Evolutionary conservation across 2,113 vertebrate genomes (phyloP), one percentile per base, ranked within the genome.

Genomic region (Ramphastos sulfuratus): DNA sequence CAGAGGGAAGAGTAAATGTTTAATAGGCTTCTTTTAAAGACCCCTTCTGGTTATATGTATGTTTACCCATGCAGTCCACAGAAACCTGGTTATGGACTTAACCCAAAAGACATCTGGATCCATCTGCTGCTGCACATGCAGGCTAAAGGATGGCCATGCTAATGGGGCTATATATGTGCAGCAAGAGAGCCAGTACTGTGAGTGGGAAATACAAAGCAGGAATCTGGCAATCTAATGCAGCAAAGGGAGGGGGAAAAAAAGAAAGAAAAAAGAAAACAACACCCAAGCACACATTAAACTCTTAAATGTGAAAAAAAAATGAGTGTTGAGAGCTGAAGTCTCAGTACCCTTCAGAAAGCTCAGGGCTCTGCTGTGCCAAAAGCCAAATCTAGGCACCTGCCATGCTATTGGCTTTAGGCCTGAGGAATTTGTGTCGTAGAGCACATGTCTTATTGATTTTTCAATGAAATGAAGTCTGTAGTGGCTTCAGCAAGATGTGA

Each of bases 1-100:
- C 55, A 73, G 84, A 69, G 54, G 78, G 86, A 86, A 86, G 84
- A 92, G 88, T 94, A 92, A 94, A 89, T 8, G 23, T 77, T 81
- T 89, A 88, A 93, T 85, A 50, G 92, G 78, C 75, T 52, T 90
- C 80, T 95, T 96, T 74, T 93, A 31, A 56, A 56, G 27, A 30
- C 28, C 55, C 55, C 28, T 30, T 56, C 55, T 56, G 55, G 55
- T 56, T 56, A 30, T 31, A 31, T 30, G 55, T 31, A 56, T 94
- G 90, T 95, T 95, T 94, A 95, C 80, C 92, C 58, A n/a, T 69
- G 67, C 71, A 66, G 55, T 95, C 77, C 59, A 74, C 87, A 94
- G 85, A 93, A 96, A 92, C 64, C 74, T 86, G 88, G 90, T 87
- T 93, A 66, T 87, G 88, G 71, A 66, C 72, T 76, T 93, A 89